Evolutionary conservation across 2,888 invertebrate genomes (phyloP), one percentile per base, ranked within the genome.

Genomic region (Cataglyphis rosenhaueri): DNA sequence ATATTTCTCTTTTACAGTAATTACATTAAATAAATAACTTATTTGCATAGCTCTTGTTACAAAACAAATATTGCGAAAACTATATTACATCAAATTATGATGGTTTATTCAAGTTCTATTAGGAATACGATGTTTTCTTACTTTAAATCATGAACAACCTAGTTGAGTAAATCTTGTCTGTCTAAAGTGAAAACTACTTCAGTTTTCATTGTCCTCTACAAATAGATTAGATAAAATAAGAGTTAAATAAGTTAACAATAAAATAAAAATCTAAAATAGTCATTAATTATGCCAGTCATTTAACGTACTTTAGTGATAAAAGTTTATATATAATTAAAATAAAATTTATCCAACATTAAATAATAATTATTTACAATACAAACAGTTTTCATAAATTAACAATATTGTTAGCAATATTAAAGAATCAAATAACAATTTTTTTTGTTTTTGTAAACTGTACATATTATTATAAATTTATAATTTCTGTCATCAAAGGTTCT

Each of bases 41-140:
- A 57, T 78, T 68, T 68, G 44, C 15, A 32, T 10, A 59, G 44
- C 44, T 78, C 44, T 79, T 44, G 59, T 71, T 79, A n/a, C 15
- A 12, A 18, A 59, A 18, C 12, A n/a, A 71, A 71, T 12, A 32
- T 21, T 44, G 78, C 8, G 35, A 59, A 59, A 71, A 44, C 44
- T 48, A 25, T 48, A 48, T 21, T 25, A 48, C 6, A 35, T 10
- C 44, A 78, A 65, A 79, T 79, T 61, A 71, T 61, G 44, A 59
- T 35, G 32, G 35, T 79, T 78, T 59, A 61, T 25, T 79, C 44
- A 25, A 8, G 57, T 44, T 41, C 12, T 29, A 70, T 48, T 79
- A 71, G 48, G 32, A 70, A 79, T 48, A 41, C 25, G 15, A 5
- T 5, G 4, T n/a, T 59, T 35, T 9, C 35, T 9, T 25, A 15